Percentiles rank a stretch among this genome's conserved stretches.
Conservation (phyloP, 2,888 invertebrate species). For the Diplolepis rosae region DNA sequence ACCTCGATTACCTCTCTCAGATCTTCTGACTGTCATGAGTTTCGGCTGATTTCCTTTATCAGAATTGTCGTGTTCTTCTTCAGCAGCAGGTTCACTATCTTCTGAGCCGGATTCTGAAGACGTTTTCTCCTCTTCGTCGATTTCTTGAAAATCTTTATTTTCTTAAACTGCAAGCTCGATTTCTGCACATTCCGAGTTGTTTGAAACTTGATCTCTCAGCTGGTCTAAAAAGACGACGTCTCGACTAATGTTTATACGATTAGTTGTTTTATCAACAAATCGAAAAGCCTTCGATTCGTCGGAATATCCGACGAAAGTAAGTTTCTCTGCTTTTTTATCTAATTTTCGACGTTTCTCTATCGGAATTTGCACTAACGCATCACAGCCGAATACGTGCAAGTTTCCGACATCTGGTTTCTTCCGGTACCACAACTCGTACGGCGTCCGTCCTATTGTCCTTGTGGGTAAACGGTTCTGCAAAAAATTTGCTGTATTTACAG, state of each 20-base stretch:
- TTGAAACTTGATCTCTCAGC: not conserved
- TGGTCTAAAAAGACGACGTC: not conserved
- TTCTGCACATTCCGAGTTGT: not conserved
- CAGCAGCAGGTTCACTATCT: no score
- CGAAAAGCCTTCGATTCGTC: not conserved
- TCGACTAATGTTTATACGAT: not conserved
- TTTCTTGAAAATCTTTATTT: no score
- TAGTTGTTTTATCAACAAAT: not conserved
- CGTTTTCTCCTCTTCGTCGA: no score
- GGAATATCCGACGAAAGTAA: not conserved
- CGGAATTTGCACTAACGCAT: constrained; percentile 43
- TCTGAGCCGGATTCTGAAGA: not conserved
- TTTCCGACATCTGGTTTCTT: constrained; percentile 44
- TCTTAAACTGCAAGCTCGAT: not conserved
- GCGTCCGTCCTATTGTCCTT: constrained; percentile 41
- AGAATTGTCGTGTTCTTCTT: no score
- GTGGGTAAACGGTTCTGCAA: constrained; percentile 46
- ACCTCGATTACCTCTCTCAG: no score
- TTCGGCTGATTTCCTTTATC: not conserved
- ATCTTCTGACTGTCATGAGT: not conserved
- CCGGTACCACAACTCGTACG: constrained; percentile 46
- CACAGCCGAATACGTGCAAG: constrained; percentile 49
- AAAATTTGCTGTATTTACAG: constrained; percentile 47
- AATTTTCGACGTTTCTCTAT: constrained; percentile 18
- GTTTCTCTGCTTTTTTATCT: not conserved